phyloP scores from a whole-genome alignment of 2,113 vertebrate species.

The Dendrocopos noguchii region DNA sequence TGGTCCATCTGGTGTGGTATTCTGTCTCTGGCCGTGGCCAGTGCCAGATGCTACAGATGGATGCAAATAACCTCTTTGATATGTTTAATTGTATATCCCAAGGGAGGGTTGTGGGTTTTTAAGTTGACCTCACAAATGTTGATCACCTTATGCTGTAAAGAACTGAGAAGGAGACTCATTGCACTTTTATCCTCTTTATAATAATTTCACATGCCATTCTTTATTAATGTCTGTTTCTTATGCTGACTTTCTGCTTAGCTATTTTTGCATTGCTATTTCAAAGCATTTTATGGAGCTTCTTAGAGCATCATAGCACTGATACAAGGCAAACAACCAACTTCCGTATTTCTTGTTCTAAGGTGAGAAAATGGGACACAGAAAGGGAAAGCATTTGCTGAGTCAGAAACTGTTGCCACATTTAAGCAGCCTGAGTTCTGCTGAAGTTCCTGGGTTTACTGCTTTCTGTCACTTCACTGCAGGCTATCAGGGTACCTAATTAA shows the following conservation, averaged over 20 bases:
- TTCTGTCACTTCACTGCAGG: background rate
- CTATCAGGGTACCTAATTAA: background rate
- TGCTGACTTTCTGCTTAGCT: background rate
- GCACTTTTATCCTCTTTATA: background rate
- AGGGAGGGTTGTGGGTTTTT: background rate
- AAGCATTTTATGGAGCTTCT: slow-evolving; percentile 3
- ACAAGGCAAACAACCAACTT: background rate
- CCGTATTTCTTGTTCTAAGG: background rate
- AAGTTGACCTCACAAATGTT: slow-evolving; percentile 8
- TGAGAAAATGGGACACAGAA: slow-evolving; percentile 4
- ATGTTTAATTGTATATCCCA: slow-evolving; percentile 48
- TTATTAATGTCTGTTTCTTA: background rate
- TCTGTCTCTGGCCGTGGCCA: slow-evolving; percentile 10
- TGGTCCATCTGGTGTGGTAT: slow-evolving; percentile 50
- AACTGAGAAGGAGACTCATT: background rate
- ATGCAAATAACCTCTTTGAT: slow-evolving; percentile 41
- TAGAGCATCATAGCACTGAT: background rate
- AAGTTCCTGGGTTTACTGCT: background rate
- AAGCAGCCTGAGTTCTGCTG: background rate
- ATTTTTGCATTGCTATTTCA: slow-evolving; percentile 26
- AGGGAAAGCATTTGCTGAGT: slow-evolving; percentile 14
- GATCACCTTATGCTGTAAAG: background rate
- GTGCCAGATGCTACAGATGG: slow-evolving; percentile 61
- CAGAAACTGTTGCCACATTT: background rate
- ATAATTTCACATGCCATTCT: background rate